These are phyloP conservation scores for Drosophila neonasuta DNA, from an alignment of 2,888 invertebrate species.

Conservation along the genomic window DNA sequence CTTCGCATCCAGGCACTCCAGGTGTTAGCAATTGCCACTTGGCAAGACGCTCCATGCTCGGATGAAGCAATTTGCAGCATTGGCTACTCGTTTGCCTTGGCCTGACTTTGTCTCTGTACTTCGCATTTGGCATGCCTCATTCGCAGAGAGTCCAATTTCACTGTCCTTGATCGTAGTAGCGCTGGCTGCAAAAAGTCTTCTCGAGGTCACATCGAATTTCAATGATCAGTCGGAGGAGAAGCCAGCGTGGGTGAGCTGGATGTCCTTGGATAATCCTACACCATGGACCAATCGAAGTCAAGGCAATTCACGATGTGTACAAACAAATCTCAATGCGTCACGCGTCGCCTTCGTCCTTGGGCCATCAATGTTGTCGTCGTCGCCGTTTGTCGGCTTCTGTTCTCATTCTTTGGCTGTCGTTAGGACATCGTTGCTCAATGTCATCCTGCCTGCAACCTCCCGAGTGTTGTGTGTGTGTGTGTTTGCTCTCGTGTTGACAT, in stretches of 20 bases:
- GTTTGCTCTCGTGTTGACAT: slow-evolving; percentile 61
- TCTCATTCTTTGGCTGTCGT: slow-evolving; percentile 57
- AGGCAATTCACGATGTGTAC: slow-evolving; percentile 66
- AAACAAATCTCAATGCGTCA: slow-evolving; percentile 74
- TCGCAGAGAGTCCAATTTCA: slow-evolving; percentile 59
- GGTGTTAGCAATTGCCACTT: slow-evolving; percentile 41
- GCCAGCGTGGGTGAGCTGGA: slow-evolving; percentile 48
- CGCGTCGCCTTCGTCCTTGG: slow-evolving; percentile 64
- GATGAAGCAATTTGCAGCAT: slow-evolving; percentile 62
- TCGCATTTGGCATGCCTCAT: slow-evolving; percentile 62
- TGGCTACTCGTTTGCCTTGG: slow-evolving; percentile 38
- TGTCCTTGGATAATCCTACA: slow-evolving; percentile 57
- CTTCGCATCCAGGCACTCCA: slow-evolving; percentile 36
- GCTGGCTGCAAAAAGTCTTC: slow-evolving; percentile 34
- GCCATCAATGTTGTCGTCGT: slow-evolving; percentile 38
- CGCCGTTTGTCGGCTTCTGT: slow-evolving; percentile 55
- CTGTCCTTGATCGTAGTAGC: slow-evolving; percentile 61
- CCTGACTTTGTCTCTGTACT: not conserved
- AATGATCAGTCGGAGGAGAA: slow-evolving; percentile 38
- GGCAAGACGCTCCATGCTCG: slow-evolving; percentile 7
- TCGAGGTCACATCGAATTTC: slow-evolving; percentile 46
- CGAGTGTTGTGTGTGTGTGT: slow-evolving; percentile 5
- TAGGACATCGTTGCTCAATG: slow-evolving; percentile 60
- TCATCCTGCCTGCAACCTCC: slow-evolving; percentile 52
- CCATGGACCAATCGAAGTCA: slow-evolving; percentile 60